Evolutionary conservation across 2,113 vertebrate genomes (phyloP).

Genomic region (Pteronura brasiliensis): DNA sequence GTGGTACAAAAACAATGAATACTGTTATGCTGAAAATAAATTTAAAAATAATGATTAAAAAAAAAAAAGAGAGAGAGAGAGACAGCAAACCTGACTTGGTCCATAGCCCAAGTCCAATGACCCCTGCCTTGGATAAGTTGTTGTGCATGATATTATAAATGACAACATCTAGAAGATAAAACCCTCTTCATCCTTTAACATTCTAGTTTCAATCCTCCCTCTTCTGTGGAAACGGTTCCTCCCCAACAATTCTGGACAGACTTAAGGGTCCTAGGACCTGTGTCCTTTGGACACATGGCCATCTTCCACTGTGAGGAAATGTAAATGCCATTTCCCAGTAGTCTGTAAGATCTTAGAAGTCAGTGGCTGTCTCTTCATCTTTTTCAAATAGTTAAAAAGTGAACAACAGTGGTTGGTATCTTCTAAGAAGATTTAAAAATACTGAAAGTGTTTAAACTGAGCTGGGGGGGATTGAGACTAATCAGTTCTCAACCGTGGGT

Average conservation of each 20-base stretch:
- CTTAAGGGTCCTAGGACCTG: neutral
- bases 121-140: neutral
- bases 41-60: no score
- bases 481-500: neutral
- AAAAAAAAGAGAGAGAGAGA: neutral
- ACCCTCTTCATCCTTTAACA: neutral
- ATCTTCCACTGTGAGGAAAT: neutral
- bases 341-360: neutral
- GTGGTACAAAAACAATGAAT: no score
- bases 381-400: neutral
- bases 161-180: neutral
- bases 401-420: neutral
- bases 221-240: neutral
- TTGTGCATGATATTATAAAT: neutral
- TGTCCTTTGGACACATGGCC: neutral
- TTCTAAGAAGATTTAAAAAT: neutral
- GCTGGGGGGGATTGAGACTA: neutral
- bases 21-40: no score
- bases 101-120: neutral
- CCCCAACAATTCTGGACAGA: neutral
- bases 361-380: neutral
- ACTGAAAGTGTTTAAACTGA: neutral
- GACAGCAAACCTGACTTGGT: neutral
- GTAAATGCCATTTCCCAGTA: accelerated
- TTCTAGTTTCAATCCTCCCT: neutral